A percentile compares a stretch with the other conserved stretches of the same genome.
Evolutionary conservation across 2,888 invertebrate genomes (phyloP).

Genomic region (Acleris literana): DNA sequence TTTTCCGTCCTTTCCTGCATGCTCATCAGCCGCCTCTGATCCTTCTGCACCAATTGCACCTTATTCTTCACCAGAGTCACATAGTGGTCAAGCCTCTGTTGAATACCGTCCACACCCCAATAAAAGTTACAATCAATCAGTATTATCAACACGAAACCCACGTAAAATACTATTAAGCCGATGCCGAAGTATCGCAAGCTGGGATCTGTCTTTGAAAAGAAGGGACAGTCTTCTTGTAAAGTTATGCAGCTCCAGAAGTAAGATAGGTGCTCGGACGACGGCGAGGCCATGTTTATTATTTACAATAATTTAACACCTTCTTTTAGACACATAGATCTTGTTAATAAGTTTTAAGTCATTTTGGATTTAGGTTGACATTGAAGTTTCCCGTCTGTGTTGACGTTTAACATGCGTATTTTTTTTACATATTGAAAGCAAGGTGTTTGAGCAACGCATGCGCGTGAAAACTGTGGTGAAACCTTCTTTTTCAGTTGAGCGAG

Average conservation of each 20-base stretch:
- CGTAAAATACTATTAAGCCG: slow-evolving; percentile 57
- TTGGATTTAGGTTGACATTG: too few species aligned
- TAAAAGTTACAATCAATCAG: slow-evolving; percentile 64
- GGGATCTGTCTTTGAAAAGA: slow-evolving; percentile 57
- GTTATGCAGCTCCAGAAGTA: slow-evolving; percentile 71
- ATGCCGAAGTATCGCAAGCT: slow-evolving; percentile 63
- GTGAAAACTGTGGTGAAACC: too few species aligned
- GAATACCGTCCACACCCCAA: slow-evolving; percentile 63
- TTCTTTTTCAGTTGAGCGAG: too few species aligned
- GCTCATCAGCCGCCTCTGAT: slow-evolving; percentile 59
- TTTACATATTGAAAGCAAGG: too few species aligned
- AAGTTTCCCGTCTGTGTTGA: too few species aligned
- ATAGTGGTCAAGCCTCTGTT: slow-evolving; percentile 59
- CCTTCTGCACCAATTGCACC: slow-evolving; percentile 56
- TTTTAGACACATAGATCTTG: neutral
- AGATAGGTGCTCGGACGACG: slow-evolving; percentile 42
- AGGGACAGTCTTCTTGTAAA: slow-evolving; percentile 61
- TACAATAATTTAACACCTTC: slow-evolving; percentile 19
- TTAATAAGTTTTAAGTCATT: neutral
- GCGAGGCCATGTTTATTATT: slow-evolving; percentile 36
- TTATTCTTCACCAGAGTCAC: slow-evolving; percentile 61
- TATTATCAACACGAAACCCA: slow-evolving; percentile 55
- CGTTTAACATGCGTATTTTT: too few species aligned
- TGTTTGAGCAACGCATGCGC: too few species aligned
- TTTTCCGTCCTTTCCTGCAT: slow-evolving; percentile 62